Percentiles rank a stretch among this genome's conserved stretches.
Conservation (phyloP, 1,140 invertebrate species). For the Anoplolepis gracilipes region DNA sequence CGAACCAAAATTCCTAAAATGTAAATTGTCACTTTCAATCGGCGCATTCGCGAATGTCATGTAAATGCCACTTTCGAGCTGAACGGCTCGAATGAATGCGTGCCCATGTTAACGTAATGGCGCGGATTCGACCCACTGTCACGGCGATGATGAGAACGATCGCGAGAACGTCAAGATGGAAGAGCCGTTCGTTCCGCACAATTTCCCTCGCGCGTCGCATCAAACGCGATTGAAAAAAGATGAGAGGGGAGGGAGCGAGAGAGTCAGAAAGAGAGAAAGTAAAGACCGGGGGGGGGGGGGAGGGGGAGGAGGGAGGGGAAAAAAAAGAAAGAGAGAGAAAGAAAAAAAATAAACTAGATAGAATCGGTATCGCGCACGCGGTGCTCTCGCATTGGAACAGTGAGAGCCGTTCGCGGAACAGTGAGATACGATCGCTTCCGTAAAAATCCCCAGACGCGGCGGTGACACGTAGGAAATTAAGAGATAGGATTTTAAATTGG, state of each 20-base stretch:
- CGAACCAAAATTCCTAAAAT: background rate
- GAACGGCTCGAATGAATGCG: constrained; percentile 33
- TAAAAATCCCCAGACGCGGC: constrained; percentile 82
- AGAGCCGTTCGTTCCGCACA: constrained; percentile 64
- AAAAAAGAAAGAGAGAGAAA: background rate
- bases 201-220: constrained; percentile 70
- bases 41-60: constrained; percentile 39
- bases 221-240: constrained; percentile 53
- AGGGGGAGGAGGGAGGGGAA: background rate
- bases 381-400: constrained; percentile 75
- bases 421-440: constrained; percentile 74
- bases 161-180: constrained; percentile 57
- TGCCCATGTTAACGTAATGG: constrained; percentile 54
- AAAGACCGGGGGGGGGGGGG: background rate
- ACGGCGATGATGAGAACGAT: constrained; percentile 39
- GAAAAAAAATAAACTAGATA: constrained; percentile 60
- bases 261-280: background rate
- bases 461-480: constrained; percentile 85
- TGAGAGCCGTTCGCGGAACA: constrained; percentile 58
- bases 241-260: constrained; percentile 4
- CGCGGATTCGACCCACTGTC: constrained; percentile 52
- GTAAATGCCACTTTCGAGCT: constrained; percentile 35
- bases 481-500: constrained; percentile 83
- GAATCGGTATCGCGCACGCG: constrained; percentile 63
- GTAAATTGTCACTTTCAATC: constrained; percentile 14